Evolutionary conservation across 1,140 invertebrate genomes (phyloP), one percentile per base, ranked within the genome.

Genomic region (Bombus huntii): DNA sequence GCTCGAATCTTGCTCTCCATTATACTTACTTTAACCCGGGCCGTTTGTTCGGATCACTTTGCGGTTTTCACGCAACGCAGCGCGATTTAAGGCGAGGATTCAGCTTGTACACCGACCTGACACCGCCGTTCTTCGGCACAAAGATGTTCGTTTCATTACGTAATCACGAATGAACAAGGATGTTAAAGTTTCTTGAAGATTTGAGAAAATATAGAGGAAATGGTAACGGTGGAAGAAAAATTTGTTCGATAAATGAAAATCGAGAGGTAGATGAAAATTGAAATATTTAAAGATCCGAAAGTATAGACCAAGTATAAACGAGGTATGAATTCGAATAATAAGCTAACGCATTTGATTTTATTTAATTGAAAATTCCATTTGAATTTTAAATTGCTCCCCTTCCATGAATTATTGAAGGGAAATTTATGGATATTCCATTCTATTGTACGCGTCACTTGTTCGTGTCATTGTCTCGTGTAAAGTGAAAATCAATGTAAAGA

Each of bases 21-120:
- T 85, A 44, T 73, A 39, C 76, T 85, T 80, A 73, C 83, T 79
- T 71, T 73, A 85, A 39, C 76, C 34, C 31, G 39, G 37, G n/a
- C 39, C 39, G 77, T 65, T 68, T 72, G 57, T 31, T 25, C 42
- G 28, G 28, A 85, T 85, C 83, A 65, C 68, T 62, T 80, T 62
- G 76, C 68, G 83, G 83, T 72, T 73, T 85, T 72, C 83, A 80
- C 68, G 53, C 66, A 47, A 80, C 31, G 15, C 25, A 42, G 31
- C 76, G 1, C 42, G 39, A 80, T 65, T 85, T 80, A 80, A 85
- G 28, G 15, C 77, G 31, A 2, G 25, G 57, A 47, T 65, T 72
- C 44, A 47, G 25, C 3, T 9, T 5, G 18, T n/a, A 37, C 31
- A 18, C 9, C 44, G 25, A 44, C 28, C 47, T 78, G 70, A 70